A percentile compares a stretch with the other conserved stretches of the same genome.
Conservation (phyloP, 2,113 vertebrate species). For the Gasterosteus nipponicus region DNA sequence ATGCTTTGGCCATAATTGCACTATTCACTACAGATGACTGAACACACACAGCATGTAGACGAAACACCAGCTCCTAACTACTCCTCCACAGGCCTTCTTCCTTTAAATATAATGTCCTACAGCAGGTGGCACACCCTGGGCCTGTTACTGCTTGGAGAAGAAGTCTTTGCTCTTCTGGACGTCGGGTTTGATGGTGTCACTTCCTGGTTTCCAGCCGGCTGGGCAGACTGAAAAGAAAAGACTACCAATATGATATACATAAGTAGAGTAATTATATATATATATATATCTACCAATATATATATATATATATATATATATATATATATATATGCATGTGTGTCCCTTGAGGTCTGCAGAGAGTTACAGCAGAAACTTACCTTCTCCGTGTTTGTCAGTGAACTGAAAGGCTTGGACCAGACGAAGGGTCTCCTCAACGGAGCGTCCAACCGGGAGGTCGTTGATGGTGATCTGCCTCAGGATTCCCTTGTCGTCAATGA, state of each 20-base stretch:
- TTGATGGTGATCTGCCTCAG: constrained; percentile 98
- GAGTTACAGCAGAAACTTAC: constrained; percentile 69
- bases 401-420: constrained; percentile 98
- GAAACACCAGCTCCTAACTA: constrained; percentile 14
- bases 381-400: constrained; percentile 97
- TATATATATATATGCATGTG: no score
- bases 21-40: constrained; percentile 24
- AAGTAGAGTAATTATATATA: no score
- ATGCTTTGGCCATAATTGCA: constrained; percentile 38
- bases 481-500: constrained; percentile 94
- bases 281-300: no score
- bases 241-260: constrained; percentile 1
- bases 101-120: constrained; percentile 63
- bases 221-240: constrained; percentile 91
- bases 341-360: background rate
- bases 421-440: constrained; percentile 93
- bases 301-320: no score
- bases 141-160: constrained; percentile 92
- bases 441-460: constrained; percentile 98
- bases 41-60: constrained; percentile 21
- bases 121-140: constrained; percentile 60
- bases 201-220: constrained; percentile 98
- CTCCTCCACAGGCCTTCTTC: constrained; percentile 35
- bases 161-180: constrained; percentile 95
- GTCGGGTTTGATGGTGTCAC: constrained; percentile 98